These are phyloP conservation scores for Pyrrhosoma nymphula DNA, from an alignment of 2,888 invertebrate genomes.

Conservation along the genomic window DNA sequence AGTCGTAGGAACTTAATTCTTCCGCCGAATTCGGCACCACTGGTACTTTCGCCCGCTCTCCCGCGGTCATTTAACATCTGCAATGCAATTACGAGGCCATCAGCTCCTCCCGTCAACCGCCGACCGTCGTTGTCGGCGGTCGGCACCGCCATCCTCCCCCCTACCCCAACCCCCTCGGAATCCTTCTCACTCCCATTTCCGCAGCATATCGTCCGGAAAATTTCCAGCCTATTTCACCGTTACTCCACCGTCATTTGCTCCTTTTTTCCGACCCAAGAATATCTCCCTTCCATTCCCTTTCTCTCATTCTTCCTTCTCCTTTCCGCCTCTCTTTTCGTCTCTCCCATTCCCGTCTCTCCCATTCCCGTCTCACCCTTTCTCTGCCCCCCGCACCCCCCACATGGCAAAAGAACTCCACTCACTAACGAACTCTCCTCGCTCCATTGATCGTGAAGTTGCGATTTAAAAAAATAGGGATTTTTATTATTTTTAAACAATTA, in stretches of 20 bases:
- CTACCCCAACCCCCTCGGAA: background rate
- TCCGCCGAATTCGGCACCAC: background rate
- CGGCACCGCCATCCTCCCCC: background rate
- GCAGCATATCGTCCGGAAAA: conserved; percentile 36
- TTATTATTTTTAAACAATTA: no score
- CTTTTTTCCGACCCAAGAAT: conserved; percentile 22
- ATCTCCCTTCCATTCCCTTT: conserved; percentile 6
- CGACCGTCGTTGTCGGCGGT: background rate
- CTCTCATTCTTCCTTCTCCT: background rate
- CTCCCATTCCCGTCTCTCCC: background rate
- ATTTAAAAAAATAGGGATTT: background rate
- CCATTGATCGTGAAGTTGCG: background rate
- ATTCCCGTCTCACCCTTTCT: background rate
- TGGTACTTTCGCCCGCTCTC: background rate
- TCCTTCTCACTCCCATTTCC: conserved; percentile 20
- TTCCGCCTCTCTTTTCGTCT: no score
- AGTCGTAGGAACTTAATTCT: background rate
- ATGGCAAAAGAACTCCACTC: background rate
- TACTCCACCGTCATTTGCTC: conserved; percentile 30
- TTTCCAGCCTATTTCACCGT: conserved; percentile 36
- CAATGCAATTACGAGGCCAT: conserved; percentile 27
- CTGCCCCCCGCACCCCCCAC: background rate
- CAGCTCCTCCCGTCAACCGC: background rate
- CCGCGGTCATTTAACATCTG: conserved; percentile 32
- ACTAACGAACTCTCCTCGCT: background rate